These are phyloP conservation scores for Corythucha ciliata DNA, from an alignment of 2,888 invertebrate genomes.

Conservation along the genomic window DNA sequence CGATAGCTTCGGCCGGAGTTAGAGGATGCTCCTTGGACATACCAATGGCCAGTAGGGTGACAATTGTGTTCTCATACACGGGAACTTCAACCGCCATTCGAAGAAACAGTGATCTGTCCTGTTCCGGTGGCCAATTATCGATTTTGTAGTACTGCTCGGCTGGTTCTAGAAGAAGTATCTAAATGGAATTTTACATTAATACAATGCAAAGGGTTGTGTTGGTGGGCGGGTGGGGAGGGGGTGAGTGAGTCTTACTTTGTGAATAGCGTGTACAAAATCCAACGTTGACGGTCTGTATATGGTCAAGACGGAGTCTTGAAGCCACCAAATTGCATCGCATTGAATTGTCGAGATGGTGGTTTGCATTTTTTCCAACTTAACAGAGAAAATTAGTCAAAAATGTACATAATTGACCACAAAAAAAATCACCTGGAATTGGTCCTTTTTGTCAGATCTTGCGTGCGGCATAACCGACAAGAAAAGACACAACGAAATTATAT, in stretches of 20 bases:
- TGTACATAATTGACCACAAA: background rate
- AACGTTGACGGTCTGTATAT: constrained; percentile 60
- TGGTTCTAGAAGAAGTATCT: constrained; percentile 63
- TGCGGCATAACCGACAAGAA: constrained; percentile 67
- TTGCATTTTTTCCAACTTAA: constrained; percentile 42
- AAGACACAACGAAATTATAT: constrained; percentile 77
- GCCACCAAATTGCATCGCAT: constrained; percentile 77
- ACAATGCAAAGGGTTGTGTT: background rate
- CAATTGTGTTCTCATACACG: constrained; percentile 71
- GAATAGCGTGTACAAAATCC: constrained; percentile 66
- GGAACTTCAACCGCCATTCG: constrained; percentile 82
- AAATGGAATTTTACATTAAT: background rate
- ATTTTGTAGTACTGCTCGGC: constrained; percentile 72
- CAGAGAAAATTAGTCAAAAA: constrained; percentile 4
- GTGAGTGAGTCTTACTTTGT: constrained; percentile 49
- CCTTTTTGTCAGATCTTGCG: constrained; percentile 48
- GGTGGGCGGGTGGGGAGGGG: background rate
- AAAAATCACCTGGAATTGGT: constrained; percentile 30
- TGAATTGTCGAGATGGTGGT: constrained; percentile 55
- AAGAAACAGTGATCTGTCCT: constrained; percentile 67
- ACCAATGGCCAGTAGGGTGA: constrained; percentile 74
- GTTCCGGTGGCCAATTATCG: constrained; percentile 87
- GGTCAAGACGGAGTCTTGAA: constrained; percentile 69
- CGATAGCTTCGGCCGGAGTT: constrained; percentile 71
- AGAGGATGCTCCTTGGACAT: constrained; percentile 71